A percentile compares a stretch with the other conserved stretches of the same genome.
These are phyloP conservation scores for Homarus gammarus DNA, from an alignment of 2,888 invertebrate genomes.

Conservation along the genomic window DNA sequence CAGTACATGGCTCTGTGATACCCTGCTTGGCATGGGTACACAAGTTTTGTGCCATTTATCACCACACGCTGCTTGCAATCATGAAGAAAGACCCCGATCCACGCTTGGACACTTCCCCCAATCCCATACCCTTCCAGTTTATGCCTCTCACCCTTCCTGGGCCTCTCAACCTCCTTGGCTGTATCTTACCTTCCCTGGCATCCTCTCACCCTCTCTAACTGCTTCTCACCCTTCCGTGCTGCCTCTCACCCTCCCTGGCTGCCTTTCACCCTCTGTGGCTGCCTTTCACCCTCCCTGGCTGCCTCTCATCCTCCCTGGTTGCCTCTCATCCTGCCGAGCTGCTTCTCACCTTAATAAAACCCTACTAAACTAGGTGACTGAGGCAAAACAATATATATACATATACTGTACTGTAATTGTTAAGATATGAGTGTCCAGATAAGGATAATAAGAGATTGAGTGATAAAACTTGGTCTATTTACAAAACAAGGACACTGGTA, in stretches of 20 bases:
- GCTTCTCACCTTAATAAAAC: neutral
- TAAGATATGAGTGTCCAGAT: too few relatives aligned
- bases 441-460: slow-evolving; percentile 5
- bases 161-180: neutral
- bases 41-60: too few relatives aligned
- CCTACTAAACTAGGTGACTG: too few relatives aligned
- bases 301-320: neutral
- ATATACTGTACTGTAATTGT: neutral
- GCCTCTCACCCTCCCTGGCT: neutral
- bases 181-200: neutral
- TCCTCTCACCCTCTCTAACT: neutral
- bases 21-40: too few relatives aligned
- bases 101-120: too few relatives aligned
- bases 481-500: slow-evolving; percentile 52
- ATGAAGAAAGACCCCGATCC: too few relatives aligned
- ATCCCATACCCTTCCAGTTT: too few relatives aligned
- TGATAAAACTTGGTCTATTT: slow-evolving; percentile 48
- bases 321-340: neutral
- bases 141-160: too few relatives aligned
- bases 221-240: neutral
- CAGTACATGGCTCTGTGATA: too few relatives aligned
- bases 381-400: too few relatives aligned
- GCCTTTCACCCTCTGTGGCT: neutral
- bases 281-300: neutral
- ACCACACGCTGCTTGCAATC: too few relatives aligned